These are phyloP conservation scores for Okapia johnstoni DNA, from an alignment of 2,113 vertebrate species.

Conservation along the genomic window DNA sequence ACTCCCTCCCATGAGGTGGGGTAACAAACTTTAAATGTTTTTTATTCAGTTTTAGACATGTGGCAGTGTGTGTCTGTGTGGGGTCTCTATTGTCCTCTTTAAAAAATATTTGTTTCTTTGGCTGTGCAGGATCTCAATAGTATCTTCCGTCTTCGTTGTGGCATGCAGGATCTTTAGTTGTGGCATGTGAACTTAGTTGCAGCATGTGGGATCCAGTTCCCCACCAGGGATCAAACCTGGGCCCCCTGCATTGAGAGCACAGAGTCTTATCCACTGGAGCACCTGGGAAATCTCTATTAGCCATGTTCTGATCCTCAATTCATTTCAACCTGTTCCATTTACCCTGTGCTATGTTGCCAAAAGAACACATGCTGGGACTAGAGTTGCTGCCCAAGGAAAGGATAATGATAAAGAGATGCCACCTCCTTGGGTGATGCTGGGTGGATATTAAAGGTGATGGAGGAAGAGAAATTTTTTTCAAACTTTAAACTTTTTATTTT, in stretches of 20 bases:
- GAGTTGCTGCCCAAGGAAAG: not conserved
- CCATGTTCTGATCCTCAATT: accelerated
- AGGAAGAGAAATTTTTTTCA: not conserved
- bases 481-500: not conserved
- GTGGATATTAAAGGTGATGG: not conserved
- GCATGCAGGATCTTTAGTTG: not conserved
- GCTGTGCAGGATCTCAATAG: not conserved
- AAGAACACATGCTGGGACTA: not conserved
- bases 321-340: too few relatives aligned
- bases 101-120: not conserved
- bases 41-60: not conserved
- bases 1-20: not conserved
- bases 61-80: not conserved
- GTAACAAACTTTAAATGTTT: not conserved
- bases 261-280: not conserved
- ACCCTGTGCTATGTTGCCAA: not conserved
- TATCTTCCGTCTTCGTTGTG: not conserved
- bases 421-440: not conserved
- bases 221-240: not conserved
- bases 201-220: not conserved
- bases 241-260: not conserved
- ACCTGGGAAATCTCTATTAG: not conserved
- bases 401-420: not conserved
- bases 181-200: not conserved
- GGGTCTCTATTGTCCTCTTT: not conserved